These are phyloP conservation scores for Syritta pipiens DNA, from an alignment of 2,888 invertebrate genomes.

Conservation along the genomic window DNA sequence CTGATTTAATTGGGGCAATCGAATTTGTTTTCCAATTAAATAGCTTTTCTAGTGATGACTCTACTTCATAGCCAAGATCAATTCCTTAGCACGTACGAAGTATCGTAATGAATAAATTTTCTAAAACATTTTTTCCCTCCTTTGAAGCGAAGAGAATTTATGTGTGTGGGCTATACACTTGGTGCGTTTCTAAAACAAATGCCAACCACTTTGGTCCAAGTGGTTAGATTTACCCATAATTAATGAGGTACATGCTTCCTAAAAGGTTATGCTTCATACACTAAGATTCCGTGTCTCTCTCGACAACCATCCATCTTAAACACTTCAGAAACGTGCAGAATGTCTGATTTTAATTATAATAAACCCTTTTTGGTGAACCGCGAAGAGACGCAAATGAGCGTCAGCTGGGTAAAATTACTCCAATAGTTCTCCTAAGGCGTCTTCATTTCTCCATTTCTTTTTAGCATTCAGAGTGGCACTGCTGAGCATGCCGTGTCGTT, in stretches of 20 bases:
- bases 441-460: not conserved
- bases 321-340: constrained; percentile 26
- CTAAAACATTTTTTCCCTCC: constrained; percentile 9
- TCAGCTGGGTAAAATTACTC: not conserved
- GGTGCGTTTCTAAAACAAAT: not conserved
- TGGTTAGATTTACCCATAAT: constrained; percentile 29
- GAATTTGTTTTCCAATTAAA: constrained; percentile 3
- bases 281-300: constrained; percentile 37
- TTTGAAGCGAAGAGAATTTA: too few species aligned
- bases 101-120: constrained; percentile 20
- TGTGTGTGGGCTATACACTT: not conserved
- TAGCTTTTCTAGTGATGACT: too few species aligned
- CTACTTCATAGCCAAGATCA: too few species aligned
- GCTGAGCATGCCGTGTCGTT: too few species aligned
- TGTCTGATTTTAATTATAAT: constrained; percentile 33
- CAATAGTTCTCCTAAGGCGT: not conserved
- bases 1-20: constrained; percentile 4
- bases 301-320: constrained; percentile 29
- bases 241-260: constrained; percentile 37
- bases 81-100: constrained; percentile 31
- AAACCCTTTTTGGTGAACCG: constrained; percentile 21
- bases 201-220: constrained; percentile 10
- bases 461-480: not conserved
- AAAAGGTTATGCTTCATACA: constrained; percentile 37
- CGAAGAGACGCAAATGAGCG: constrained; percentile 5